Evolutionary conservation across 1,140 invertebrate species (phyloP), one percentile per base, ranked within the genome.

Genomic region (Cydia strobilella): DNA sequence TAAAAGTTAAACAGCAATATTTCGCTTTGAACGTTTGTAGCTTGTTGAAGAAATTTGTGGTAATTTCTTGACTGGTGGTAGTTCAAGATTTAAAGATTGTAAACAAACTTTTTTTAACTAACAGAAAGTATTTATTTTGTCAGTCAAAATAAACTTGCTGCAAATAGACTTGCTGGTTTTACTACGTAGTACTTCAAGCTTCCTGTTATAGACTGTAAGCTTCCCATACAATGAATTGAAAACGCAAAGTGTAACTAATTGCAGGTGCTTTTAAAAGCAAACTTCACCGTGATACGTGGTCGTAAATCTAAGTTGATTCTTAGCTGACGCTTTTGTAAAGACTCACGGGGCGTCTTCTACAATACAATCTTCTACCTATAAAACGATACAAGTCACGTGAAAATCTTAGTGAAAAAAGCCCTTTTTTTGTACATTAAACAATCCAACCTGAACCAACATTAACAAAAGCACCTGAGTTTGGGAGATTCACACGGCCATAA

Each of bases 401-500:
- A 9, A 59, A 20, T 20, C 20, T 20, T 9, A 54, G 20, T 18
- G 7, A 23, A 12, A 10, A 10, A 59, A 10, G 10, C 7, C 20
- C 20, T 23, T 23, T 59, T 59, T 23, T 59, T 59, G 51, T 20
- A 54, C 18, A 20, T 2, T 7, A 20, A 18, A 51, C 13, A 18
- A 15, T 3, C 18, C 13, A 39, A 69, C 27, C n/a, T 10, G 65
- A 69, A 18, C 65, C 63, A 66, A 66, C 62, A 63, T 10, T 54
- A 54, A 54, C 54, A 69, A 35, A 69, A 18, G 65, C 65, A 39
- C 25, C 25, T 66, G 63, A 66, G 65, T 35, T 39, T 69, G 65
- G 65, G 31, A 69, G 65, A 35, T 69, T 69, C 65, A 39, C 65
- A 69, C 65, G 65, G 65, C 65, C 1, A 69, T 69, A 69, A 69